Evolutionary conservation across 1,140 invertebrate species (phyloP).

Genomic region (Drosophila guanche): DNA sequence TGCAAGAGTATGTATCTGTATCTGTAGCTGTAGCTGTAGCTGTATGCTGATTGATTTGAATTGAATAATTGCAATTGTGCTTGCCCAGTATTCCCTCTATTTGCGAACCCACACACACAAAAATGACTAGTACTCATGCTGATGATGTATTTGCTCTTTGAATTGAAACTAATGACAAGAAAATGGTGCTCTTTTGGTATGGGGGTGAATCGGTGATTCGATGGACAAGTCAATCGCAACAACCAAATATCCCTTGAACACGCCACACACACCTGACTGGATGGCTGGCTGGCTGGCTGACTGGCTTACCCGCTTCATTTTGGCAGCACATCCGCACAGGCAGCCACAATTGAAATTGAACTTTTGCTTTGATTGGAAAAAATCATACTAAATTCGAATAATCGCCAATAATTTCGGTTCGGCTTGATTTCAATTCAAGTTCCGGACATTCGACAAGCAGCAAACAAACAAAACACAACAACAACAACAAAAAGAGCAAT

Average conservation of each 20-base stretch:
- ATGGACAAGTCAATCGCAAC: conserved; percentile 1
- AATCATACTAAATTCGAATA: conserved; percentile 71
- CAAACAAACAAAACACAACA: conserved; percentile 2
- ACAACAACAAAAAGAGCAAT: too few species aligned
- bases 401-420: conserved; percentile 50
- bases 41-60: conserved; percentile 81
- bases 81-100: conserved; percentile 18
- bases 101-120: conserved; percentile 4
- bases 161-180: conserved; percentile 39
- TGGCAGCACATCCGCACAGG: background rate
- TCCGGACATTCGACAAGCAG: background rate
- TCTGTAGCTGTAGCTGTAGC: background rate
- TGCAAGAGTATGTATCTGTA: conserved; percentile 10
- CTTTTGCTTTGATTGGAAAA: conserved; percentile 64
- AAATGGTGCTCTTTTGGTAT: background rate
- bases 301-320: conserved; percentile 46
- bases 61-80: conserved; percentile 83
- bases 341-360: conserved; percentile 19
- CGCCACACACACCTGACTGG: too few species aligned
- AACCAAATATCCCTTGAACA: too few species aligned
- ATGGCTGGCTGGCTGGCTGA: too few species aligned
- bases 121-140: conserved; percentile 27
- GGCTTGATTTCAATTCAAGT: background rate
- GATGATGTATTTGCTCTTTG: conserved; percentile 11
- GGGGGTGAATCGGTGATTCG: background rate